Conservation (phyloP, 2,888 invertebrate species). For the Brachynemurus nebulosus region DNA sequence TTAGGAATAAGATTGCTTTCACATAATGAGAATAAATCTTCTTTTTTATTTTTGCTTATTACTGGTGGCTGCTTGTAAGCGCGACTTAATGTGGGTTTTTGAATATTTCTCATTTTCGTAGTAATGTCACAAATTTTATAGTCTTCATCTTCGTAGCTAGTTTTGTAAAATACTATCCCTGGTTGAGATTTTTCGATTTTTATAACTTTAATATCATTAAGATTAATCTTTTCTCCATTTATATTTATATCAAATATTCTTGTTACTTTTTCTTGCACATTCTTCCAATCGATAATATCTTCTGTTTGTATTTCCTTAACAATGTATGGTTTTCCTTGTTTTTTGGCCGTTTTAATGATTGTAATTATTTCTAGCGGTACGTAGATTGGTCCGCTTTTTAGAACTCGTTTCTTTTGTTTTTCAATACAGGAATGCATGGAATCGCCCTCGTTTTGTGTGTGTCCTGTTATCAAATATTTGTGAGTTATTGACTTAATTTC, state of each 20-base stretch:
- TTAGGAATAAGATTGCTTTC: too few species aligned
- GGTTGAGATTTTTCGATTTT: not conserved
- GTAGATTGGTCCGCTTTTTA: conserved; percentile 9
- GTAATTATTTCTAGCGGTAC: conserved; percentile 6
- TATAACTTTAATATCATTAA: not conserved
- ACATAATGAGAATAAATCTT: too few species aligned
- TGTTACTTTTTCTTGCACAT: conserved; percentile 1
- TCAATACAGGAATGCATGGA: conserved; percentile 6
- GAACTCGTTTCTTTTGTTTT: conserved; percentile 5
- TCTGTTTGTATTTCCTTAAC: conserved; percentile 8
- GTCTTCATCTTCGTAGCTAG: too few species aligned
- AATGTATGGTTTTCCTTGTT: conserved; percentile 4
- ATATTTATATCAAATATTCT: not conserved
- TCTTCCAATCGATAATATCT: conserved; percentile 8
- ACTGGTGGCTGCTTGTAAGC: too few species aligned
- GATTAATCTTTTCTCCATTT: not conserved
- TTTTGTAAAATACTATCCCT: too few species aligned
- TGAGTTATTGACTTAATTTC: conserved; percentile 4
- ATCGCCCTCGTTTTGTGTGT: conserved; percentile 7
- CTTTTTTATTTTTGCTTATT: too few species aligned
- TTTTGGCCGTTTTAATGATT: conserved; percentile 6
- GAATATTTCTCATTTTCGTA: too few species aligned
- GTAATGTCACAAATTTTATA: too few species aligned
- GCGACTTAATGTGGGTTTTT: too few species aligned
- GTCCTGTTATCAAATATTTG: not conserved